Evolutionary conservation across 2,113 vertebrate species (phyloP).

Genomic region (Ia io): DNA sequence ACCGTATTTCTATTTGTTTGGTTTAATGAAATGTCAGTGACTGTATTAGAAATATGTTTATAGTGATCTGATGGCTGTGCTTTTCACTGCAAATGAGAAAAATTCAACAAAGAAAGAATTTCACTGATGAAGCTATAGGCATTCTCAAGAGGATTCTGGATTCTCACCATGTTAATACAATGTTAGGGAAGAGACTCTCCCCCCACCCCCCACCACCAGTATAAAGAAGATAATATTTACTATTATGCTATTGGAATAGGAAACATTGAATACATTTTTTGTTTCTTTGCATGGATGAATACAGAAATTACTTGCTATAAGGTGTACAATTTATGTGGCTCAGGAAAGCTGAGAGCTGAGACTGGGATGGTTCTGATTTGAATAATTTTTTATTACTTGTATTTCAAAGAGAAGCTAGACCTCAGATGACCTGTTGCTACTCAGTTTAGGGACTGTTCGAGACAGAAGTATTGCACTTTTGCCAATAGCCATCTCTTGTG

Average conservation of each 20-base stretch:
- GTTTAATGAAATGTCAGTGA: background rate
- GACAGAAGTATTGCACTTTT: conserved; percentile 19
- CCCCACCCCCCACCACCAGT: background rate
- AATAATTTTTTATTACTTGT: background rate
- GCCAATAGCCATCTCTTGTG: background rate
- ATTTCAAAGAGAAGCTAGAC: conserved; percentile 39
- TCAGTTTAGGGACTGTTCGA: background rate
- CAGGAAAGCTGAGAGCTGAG: background rate
- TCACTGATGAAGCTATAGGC: background rate
- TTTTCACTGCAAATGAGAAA: background rate
- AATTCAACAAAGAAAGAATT: background rate
- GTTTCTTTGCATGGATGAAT: background rate
- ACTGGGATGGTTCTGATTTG: background rate
- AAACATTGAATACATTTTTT: background rate
- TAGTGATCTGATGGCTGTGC: background rate
- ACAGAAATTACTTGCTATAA: background rate
- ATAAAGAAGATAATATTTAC: background rate
- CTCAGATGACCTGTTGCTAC: background rate
- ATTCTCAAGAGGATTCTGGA: background rate
- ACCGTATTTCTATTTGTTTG: background rate
- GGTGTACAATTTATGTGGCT: background rate
- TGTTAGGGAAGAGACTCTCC: background rate
- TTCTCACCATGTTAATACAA: background rate
- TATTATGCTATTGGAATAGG: background rate
- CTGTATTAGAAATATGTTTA: background rate